Base-by-base conservation (phyloP, 2,888 invertebrate genomes). In the Congeria kusceri region DNA sequence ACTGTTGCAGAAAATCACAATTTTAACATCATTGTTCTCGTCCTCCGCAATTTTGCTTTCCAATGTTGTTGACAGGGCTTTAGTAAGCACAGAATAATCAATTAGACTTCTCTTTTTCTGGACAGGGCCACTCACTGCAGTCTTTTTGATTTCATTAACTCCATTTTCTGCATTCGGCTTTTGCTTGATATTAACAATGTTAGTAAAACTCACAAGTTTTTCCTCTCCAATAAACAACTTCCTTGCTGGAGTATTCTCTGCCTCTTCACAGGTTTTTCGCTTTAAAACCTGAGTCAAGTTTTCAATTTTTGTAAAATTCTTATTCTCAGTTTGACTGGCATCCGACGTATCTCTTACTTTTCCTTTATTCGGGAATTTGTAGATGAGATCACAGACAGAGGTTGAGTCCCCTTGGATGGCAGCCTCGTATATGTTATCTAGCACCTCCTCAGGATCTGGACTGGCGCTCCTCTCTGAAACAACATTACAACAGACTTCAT, bases 1-100 rank as follows among this genome's bases (percentile, higher is more conserved):
- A 32, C 76, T 74, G 53, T 80, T 76, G 49, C 80, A 80, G 56
- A 72, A 80, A 5, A 80, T 64, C 23, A 80, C 80, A 29, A 80
- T 68, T 39, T 80, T 80, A 4, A 80, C 69, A 69, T 80, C 72
- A 58, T 71, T 79, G n/a, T 72, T 46, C 29, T 75, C 47, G 18
- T 57, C 57, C 25, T 64, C 63, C 5, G 23, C 13, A 18, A 76
- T 23, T n/a, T 76, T 72, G 39, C 66, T 62, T 61, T 72, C 72
- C 4, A 80, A 25, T 3, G 72, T 69, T 23, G 76, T 63, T 13
- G 72, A 61, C 13, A 80, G 46, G 11, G 80, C 73, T 25, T 76
- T 68, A 0, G 72, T 80, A 25, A 80, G 56, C 4, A 73, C 80
- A 39, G 69, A 58, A 66, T 69, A 76, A 53, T 80, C 80, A 15